Evolutionary conservation across 2,797 vertebrate species (phyloP).

Genomic region (Gallinago solitaria): DNA sequence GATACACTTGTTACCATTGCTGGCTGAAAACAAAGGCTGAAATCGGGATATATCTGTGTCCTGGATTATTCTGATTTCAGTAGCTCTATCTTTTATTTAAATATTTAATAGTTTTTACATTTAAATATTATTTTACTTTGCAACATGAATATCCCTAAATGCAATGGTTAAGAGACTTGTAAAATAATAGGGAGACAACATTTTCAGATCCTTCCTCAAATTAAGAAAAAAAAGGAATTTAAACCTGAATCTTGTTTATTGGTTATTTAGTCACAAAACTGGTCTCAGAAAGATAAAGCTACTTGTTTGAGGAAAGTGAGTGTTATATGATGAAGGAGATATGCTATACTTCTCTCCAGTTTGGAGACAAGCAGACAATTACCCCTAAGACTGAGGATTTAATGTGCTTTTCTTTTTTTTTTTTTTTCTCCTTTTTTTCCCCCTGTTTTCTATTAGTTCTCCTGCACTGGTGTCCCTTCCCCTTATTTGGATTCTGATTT

Average conservation of each 20-base stretch:
- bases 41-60: background rate
- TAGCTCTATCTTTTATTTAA: background rate
- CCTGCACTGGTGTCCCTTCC: background rate
- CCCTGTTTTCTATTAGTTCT: background rate
- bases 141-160: background rate
- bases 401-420: rapidly evolving
- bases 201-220: background rate
- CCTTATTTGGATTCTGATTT: background rate
- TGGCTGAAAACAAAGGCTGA: background rate
- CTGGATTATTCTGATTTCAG: background rate
- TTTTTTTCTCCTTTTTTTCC: too few species aligned
- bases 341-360: background rate
- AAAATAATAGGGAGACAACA: background rate
- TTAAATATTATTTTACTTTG: background rate
- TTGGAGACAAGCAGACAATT: background rate
- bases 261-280: background rate
- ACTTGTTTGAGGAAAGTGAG: background rate
- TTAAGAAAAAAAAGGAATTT: background rate
- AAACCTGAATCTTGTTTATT: background rate
- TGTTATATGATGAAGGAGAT: background rate
- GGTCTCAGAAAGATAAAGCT: background rate
- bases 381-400: background rate
- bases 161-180: background rate
- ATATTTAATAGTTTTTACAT: background rate
- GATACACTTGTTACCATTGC: background rate